Evolutionary conservation across 2,113 vertebrate species (phyloP), one percentile per base, ranked within the genome.

Genomic region (Atherinomorus stipes): DNA sequence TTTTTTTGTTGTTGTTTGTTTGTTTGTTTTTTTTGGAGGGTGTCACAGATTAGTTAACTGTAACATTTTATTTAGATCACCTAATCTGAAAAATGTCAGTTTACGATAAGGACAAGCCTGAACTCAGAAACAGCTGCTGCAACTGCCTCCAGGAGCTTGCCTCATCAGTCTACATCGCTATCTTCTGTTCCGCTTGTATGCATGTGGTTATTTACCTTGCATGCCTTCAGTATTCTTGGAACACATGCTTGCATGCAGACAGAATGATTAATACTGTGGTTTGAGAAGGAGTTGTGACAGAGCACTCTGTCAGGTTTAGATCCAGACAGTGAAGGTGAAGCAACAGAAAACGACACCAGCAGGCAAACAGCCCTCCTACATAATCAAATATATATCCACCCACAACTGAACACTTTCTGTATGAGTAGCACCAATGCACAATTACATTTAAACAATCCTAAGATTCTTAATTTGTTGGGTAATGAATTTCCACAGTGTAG

Each of bases 321-420:
- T 69, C 54, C 26, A 83, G 74, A 77, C 66, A 52, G 69, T 38
- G 13, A 49, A 70, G 37, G 42, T 63, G 76, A 80, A 58, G 63
- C 34, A 65, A 15, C 42, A 75, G 34, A 74, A 64, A 64, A 56
- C 15, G 47, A 57, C 47, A 44, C 44, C 21, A 42, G 71, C 4
- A 38, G 63, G 54, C 71, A 59, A 78, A 51, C 38, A 53, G 19
- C 37, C 31, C 61, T 53, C 26, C 53, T 59, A 66, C 53, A 56
- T 1, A 21, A 23, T 75, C 11, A 72, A 71, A 75, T 69, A 72
- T 38, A 57, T 45, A 58, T 64, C 26, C 0, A 1, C 62, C 64
- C 50, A 78, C 44, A 64, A 19, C 21, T 9, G 8, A 26, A 13
- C 16, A 3, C 28, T 81, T 11, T 22, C 13, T 28, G 5, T 50